phyloP scores from a whole-genome alignment of 2,113 vertebrate genomes.

The Corythoichthys intestinalis region DNA sequence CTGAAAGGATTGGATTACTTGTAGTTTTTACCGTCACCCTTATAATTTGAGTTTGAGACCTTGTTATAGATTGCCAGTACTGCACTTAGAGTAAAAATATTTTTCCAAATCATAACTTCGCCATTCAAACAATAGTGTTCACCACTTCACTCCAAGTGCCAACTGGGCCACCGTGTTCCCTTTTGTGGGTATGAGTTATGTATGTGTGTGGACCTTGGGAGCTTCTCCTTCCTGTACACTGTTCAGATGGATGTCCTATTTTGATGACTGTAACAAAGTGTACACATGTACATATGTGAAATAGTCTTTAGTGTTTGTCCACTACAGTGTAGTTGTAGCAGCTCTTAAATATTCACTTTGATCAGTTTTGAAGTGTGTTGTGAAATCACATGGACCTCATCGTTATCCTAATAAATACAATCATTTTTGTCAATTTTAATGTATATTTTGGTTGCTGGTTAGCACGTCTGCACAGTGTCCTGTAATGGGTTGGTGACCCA shows the following conservation, averaged over 20 bases:
- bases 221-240: conserved; percentile 39
- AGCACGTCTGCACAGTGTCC: background rate
- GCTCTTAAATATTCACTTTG: conserved; percentile 30
- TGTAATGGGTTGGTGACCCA: background rate
- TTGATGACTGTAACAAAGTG: conserved; percentile 38
- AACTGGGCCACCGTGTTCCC: conserved; percentile 36
- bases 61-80: too few relatives aligned
- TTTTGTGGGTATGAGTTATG: conserved; percentile 32
- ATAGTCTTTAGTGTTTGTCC: conserved; percentile 25
- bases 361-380: conserved; percentile 14
- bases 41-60: too few relatives aligned
- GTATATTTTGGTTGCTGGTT: background rate
- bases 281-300: conserved; percentile 58
- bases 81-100: too few relatives aligned
- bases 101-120: too few relatives aligned
- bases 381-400: conserved; percentile 25
- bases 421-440: background rate
- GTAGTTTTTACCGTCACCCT: too few relatives aligned
- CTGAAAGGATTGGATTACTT: too few relatives aligned
- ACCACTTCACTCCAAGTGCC: conserved; percentile 29
- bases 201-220: conserved; percentile 22
- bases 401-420: conserved; percentile 17
- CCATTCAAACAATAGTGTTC: background rate
- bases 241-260: conserved; percentile 30
- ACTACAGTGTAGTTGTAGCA: conserved; percentile 1